Percentiles rank a stretch among this genome's conserved stretches.
phyloP scores from a whole-genome alignment of 2,113 vertebrate species.

The cattle (Bos taurus) region DNA sequence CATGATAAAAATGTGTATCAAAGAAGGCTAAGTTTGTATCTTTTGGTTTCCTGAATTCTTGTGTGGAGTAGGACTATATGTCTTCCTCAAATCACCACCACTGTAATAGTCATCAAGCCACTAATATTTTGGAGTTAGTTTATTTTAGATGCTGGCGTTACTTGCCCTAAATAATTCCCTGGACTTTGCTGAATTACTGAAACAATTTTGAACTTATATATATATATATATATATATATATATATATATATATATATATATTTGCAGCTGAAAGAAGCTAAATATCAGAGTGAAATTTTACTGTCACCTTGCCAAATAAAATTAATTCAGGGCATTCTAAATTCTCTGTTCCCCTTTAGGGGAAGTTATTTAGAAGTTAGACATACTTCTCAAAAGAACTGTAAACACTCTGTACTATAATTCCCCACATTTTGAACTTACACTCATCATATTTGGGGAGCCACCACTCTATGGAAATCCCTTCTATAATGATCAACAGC shows the following conservation, averaged over 20 bases:
- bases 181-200: background rate
- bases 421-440: background rate
- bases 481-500: background rate
- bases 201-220: background rate
- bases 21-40: background rate
- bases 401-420: background rate
- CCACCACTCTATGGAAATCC: background rate
- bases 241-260: too few relatives aligned
- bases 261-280: background rate
- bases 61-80: background rate
- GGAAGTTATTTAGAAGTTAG: background rate
- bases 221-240: too few relatives aligned
- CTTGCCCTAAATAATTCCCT: background rate
- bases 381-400: background rate
- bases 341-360: background rate
- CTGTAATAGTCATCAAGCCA: background rate
- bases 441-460: background rate
- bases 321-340: background rate
- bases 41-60: background rate
- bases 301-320: background rate
- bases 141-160: background rate
- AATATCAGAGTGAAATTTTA: background rate
- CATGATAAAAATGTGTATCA: background rate
- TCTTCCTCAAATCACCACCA: background rate
- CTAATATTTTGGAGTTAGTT: background rate